These are phyloP conservation scores for Poeciliopsis retropinna DNA, from an alignment of 2,113 vertebrate species.

Conservation along the genomic window DNA sequence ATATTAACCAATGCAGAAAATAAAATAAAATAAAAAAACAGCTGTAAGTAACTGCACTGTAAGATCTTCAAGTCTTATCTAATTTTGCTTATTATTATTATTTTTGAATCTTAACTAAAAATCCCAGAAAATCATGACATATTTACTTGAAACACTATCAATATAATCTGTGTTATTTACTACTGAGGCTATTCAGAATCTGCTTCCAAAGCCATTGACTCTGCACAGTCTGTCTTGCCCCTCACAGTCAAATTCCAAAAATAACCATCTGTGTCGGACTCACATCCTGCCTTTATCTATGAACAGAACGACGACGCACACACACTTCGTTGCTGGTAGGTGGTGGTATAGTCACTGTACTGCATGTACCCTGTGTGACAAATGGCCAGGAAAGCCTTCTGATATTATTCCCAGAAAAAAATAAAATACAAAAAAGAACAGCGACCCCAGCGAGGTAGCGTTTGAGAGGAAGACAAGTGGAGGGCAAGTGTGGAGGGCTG, in stretches of 20 bases:
- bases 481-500: constrained; percentile 48
- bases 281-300: constrained; percentile 21
- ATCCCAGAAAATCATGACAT: not conserved
- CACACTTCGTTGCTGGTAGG: constrained; percentile 34
- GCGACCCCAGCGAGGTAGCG: constrained; percentile 27
- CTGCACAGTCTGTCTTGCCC: constrained; percentile 35
- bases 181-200: constrained; percentile 25
- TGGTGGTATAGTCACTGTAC: constrained; percentile 56
- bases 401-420: constrained; percentile 34
- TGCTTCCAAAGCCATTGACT: constrained; percentile 28
- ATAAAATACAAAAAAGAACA: not conserved
- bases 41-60: too few relatives aligned
- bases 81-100: not conserved
- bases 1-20: too few relatives aligned
- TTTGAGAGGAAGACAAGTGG: constrained; percentile 51
- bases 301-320: constrained; percentile 20
- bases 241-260: constrained; percentile 62
- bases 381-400: constrained; percentile 38
- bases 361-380: constrained; percentile 19
- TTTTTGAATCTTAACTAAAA: not conserved
- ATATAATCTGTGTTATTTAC: constrained; percentile 12
- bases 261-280: constrained; percentile 67
- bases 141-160: not conserved
- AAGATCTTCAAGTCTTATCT: not conserved
- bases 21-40: too few relatives aligned